Evolutionary conservation across 2,888 invertebrate species (phyloP).

Genomic region (Hypomecis atomaria): DNA sequence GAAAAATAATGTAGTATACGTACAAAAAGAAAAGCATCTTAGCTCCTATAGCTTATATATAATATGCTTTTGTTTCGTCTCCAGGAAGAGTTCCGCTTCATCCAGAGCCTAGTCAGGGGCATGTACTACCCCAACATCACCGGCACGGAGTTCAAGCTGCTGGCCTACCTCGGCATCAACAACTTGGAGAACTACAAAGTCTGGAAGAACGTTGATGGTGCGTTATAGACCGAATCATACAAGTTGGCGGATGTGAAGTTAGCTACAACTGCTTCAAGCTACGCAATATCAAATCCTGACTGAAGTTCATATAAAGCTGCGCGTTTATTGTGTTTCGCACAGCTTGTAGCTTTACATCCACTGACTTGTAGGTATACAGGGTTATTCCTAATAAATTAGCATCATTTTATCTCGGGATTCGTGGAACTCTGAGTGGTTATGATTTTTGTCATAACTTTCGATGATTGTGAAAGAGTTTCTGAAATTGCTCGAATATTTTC

Average conservation of each 20-base stretch:
- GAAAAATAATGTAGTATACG: too few species aligned
- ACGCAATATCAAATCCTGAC: too few species aligned
- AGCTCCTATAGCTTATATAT: too few species aligned
- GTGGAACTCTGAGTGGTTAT: conserved; percentile 45
- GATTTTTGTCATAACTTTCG: conserved; percentile 40
- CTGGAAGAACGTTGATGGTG: conserved; percentile 71
- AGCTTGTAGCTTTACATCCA: too few species aligned
- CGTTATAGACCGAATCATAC: conserved; percentile 14
- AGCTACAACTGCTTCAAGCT: too few species aligned
- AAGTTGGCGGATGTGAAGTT: too few species aligned
- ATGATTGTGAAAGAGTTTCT: conserved; percentile 16
- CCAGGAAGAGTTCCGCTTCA: conserved; percentile 65
- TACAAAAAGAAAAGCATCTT: too few species aligned
- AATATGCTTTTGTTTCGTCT: conserved; percentile 11
- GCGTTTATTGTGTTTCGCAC: too few species aligned
- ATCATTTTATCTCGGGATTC: conserved; percentile 56
- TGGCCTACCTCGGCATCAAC: conserved; percentile 72
- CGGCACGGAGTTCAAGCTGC: conserved; percentile 53
- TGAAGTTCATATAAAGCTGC: too few species aligned
- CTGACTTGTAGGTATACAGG: too few species aligned
- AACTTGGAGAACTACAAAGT: conserved; percentile 57
- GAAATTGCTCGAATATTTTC: conserved; percentile 2
- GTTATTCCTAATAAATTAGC: too few species aligned
- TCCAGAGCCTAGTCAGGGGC: conserved; percentile 63
- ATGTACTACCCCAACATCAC: conserved; percentile 62